phyloP scores from a whole-genome alignment of 2,113 vertebrate genomes.

The Meles meles region DNA sequence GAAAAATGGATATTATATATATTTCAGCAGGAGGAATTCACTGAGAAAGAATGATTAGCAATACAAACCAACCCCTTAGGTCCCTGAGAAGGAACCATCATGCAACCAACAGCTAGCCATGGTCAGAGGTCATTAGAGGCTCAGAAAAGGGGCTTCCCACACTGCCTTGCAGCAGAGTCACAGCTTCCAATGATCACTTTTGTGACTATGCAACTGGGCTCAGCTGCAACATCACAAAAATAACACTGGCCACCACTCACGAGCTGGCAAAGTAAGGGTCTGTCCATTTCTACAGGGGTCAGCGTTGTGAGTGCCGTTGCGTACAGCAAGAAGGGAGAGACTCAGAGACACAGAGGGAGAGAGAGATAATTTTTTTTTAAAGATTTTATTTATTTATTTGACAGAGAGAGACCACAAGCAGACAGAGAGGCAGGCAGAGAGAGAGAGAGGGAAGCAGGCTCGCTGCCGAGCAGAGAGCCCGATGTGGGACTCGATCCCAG shows the following conservation, averaged over 20 bases:
- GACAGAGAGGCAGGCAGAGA: too few species aligned
- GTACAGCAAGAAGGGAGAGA: constrained; percentile 80
- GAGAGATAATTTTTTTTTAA: neutral
- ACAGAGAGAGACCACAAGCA: too few species aligned
- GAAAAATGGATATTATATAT: constrained; percentile 40
- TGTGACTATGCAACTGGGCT: constrained; percentile 99
- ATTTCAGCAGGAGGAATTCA: constrained; percentile 77
- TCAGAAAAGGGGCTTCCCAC: constrained; percentile 88
- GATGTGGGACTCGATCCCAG: too few species aligned
- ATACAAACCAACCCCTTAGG: constrained; percentile 85
- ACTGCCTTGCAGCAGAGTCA: constrained; percentile 97
- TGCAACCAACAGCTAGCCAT: constrained; percentile 91
- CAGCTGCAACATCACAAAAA: constrained; percentile 99
- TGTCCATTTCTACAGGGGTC: constrained; percentile 84
- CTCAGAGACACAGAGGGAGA: constrained; percentile 74
- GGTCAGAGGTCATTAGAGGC: constrained; percentile 88
- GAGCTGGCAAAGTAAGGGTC: constrained; percentile 91
- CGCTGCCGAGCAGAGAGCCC: too few species aligned
- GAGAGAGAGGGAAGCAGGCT: too few species aligned
- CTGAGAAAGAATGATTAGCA: constrained; percentile 82
- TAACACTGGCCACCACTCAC: constrained; percentile 99
- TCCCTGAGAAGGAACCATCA: constrained; percentile 84
- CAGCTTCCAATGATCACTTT: constrained; percentile 99
- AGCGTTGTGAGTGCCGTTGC: constrained; percentile 82
- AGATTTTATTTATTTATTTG: too few species aligned